Evolutionary conservation across 2,113 vertebrate species (phyloP), one percentile per base, ranked within the genome.

Genomic region (Amphiprion percula): DNA sequence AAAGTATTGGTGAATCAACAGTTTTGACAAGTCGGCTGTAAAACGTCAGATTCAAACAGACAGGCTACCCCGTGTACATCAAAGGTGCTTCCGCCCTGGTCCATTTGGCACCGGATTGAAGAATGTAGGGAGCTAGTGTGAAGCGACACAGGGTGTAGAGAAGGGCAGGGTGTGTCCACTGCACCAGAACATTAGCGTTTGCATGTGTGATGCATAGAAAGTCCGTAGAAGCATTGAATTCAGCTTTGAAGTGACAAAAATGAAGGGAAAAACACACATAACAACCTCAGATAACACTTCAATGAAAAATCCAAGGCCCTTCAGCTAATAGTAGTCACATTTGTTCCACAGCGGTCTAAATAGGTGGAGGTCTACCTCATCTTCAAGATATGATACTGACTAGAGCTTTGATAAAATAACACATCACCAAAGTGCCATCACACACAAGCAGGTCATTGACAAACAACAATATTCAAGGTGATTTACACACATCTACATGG

Each of bases 1-100:
- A 87, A 91, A 87, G 72, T 83, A 88, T 82, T 75, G 68, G 78
- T 30, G 90, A 94, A 88, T 92, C 94, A 94, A 94, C 90, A 91
- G 68, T 81, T 90, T 87, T 88, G 91, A 93, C 91, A 91, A 90
- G 87, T 76, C 10, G 30, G 80, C 90, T 89, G 87, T 88, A 92
- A 90, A 93, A 88, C 50, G 77, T 82, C 79, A 55, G 82, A 82
- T 71, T 66, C 82, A 68, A 82, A 90, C 79, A 87, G 85, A 79
- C 73, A 52, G 77, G 65, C 68, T 54, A 61, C 71, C 71, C 76
- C n/a, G 39, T 62, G 63, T n/a, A 65, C 92, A 92, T 94, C 91
- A 95, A 92, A 91, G 92, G 19, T 11, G 68, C 85, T 93, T 93
- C 93, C 90, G 74, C 77, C 83, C 70, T 14, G 56, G 80, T 90